A percentile compares a stretch with the other conserved stretches of the same genome.
phyloP scores from a whole-genome alignment of 1,140 invertebrate species.

The Ceratitis capitata region DNA sequence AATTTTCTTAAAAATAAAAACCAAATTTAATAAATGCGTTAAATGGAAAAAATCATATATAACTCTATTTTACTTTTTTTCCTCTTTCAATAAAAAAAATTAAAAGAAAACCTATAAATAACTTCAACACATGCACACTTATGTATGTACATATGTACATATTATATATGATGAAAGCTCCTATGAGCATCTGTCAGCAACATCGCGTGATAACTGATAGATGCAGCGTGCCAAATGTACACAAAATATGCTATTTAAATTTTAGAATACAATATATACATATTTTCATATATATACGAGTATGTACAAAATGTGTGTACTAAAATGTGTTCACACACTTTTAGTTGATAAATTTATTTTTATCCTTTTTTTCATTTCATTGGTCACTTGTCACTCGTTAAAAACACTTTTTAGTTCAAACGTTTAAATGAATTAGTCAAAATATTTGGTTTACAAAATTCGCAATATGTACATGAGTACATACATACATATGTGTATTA shows the following conservation, averaged over 20 bases:
- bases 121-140: too few relatives aligned
- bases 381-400: constrained; percentile 18
- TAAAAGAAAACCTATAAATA: too few relatives aligned
- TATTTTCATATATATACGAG: not conserved
- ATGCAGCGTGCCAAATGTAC: constrained; percentile 1
- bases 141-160: not conserved
- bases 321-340: too few relatives aligned
- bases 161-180: not conserved
- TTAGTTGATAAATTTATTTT: constrained; percentile 3
- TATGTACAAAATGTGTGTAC: not conserved
- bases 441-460: constrained; percentile 29
- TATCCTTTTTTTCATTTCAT: not conserved
- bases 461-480: too few relatives aligned
- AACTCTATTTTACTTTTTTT: too few relatives aligned
- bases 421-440: constrained; percentile 17
- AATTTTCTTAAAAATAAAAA: not conserved
- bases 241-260: not conserved
- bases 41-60: too few relatives aligned
- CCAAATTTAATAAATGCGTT: not conserved
- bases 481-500: too few relatives aligned
- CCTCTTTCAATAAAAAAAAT: too few relatives aligned
- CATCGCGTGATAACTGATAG: constrained; percentile 30
- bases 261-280: not conserved
- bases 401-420: constrained; percentile 26
- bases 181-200: not conserved